phyloP scores from a whole-genome alignment of 1,140 invertebrate species.

The Nephotettix cincticeps region DNA sequence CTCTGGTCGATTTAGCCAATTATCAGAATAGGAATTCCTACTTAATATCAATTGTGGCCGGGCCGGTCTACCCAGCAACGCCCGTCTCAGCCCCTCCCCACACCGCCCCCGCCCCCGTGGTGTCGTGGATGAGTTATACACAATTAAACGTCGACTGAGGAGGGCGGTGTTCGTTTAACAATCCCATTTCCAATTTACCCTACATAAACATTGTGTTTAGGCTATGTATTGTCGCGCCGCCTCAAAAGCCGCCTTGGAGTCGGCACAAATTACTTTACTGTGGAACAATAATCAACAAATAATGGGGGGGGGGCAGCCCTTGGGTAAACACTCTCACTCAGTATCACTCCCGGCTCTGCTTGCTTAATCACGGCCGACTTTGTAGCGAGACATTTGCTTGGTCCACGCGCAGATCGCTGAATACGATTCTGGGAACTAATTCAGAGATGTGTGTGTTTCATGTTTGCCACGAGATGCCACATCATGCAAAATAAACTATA shows the following conservation, averaged over 20 bases:
- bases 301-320: not conserved
- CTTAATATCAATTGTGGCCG: not conserved
- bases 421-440: too few species aligned
- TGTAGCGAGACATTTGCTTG: too few species aligned
- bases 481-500: too few species aligned
- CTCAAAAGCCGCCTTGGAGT: not conserved
- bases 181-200: not conserved
- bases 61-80: not conserved
- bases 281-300: slow-evolving; percentile 10
- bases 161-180: slow-evolving; percentile 2
- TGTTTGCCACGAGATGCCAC: too few species aligned
- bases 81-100: not conserved
- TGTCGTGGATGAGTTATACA: not conserved
- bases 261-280: not conserved
- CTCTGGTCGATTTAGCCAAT: not conserved
- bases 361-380: too few species aligned
- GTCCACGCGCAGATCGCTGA: too few species aligned
- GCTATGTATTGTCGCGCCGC: not conserved
- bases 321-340: not conserved
- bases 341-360: too few species aligned
- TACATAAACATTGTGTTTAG: not conserved
- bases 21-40: not conserved
- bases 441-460: too few species aligned
- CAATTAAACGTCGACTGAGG: not conserved
- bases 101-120: not conserved